A percentile compares a stretch with the other conserved stretches of the same genome.
Evolutionary conservation across 2,113 vertebrate genomes (phyloP).

Genomic region (Genyomyrus donnyi): DNA sequence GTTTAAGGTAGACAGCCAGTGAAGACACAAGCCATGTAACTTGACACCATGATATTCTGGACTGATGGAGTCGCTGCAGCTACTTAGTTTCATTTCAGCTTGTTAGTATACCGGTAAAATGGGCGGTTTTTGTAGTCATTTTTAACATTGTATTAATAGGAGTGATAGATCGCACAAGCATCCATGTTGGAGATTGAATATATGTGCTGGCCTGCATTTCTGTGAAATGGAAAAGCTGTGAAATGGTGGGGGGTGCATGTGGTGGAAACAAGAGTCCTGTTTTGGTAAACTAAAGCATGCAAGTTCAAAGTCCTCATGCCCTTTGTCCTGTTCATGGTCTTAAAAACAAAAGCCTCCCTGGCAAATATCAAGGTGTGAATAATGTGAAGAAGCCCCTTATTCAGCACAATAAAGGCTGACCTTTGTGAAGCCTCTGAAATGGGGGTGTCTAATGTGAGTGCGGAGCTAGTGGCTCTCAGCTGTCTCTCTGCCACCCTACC

Average conservation of each 20-base stretch:
- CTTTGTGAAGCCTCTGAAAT: not conserved
- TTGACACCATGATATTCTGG: not conserved
- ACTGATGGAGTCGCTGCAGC: not conserved
- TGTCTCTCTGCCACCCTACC: not conserved
- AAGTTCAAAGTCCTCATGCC: not conserved
- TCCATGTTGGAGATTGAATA: not conserved
- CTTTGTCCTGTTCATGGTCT: not conserved
- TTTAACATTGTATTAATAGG: not conserved
- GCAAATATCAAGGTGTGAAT: not conserved
- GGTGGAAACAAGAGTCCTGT: not conserved
- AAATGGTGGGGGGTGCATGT: not conserved
- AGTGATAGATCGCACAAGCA: too few relatives aligned
- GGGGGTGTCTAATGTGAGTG: not conserved
- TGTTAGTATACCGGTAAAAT: not conserved
- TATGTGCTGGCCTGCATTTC: not conserved
- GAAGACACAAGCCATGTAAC: not conserved
- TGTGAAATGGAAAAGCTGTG: not conserved
- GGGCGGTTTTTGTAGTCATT: not conserved
- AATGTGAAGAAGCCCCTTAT: not conserved
- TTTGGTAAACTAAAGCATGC: slow-evolving; percentile 2
- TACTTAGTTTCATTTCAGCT: not conserved
- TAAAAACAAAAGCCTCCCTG: not conserved
- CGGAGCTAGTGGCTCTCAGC: not conserved
- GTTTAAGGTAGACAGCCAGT: not conserved
- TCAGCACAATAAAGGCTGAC: not conserved